These are phyloP conservation scores for Myotis myotis DNA, from an alignment of 2,797 vertebrate species.

Conservation along the genomic window DNA sequence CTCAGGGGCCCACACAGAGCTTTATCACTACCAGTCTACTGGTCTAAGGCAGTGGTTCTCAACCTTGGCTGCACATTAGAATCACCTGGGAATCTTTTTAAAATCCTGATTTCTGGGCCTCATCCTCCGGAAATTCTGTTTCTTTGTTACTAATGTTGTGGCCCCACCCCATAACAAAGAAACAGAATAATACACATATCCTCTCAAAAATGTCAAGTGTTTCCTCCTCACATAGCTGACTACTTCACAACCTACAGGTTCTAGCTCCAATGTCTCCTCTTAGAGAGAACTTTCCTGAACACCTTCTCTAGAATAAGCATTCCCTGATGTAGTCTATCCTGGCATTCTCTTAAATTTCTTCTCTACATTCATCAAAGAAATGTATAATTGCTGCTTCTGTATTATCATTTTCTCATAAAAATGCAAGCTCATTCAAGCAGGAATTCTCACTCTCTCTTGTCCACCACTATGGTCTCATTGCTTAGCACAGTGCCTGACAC, in stretches of 20 bases:
- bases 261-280: background rate
- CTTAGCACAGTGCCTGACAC: background rate
- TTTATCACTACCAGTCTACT: background rate
- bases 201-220: background rate
- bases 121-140: no score
- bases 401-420: background rate
- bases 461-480: background rate
- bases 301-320: background rate
- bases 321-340: background rate
- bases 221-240: background rate
- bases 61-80: no score
- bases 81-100: no score
- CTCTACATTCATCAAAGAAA: background rate
- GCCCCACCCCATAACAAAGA: no score
- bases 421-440: background rate
- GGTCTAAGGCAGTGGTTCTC: background rate
- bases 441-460: background rate
- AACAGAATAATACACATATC: background rate
- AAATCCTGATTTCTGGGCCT: no score
- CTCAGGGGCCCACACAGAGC: background rate
- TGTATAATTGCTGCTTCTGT: background rate
- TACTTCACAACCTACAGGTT: background rate
- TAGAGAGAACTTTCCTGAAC: background rate
- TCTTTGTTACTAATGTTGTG: no score
- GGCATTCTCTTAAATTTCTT: background rate